Conservation (phyloP, 2,797 vertebrate species). For the Acrossocheilus wenchowensis region DNA sequence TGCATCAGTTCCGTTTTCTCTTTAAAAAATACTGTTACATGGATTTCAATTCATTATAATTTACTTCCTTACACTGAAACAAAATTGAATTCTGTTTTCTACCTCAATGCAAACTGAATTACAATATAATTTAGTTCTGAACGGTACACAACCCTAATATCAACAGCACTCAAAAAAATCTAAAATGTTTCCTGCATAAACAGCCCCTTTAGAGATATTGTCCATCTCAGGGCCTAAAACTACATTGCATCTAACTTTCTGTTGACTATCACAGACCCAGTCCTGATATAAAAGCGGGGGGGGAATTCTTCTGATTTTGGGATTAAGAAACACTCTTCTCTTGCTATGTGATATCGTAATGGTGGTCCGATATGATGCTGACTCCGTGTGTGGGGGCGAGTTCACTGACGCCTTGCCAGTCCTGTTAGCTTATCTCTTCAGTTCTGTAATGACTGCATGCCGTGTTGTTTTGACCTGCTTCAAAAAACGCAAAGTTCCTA, state of each 20-base stretch:
- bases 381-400: constrained; percentile 22
- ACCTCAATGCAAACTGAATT: neutral
- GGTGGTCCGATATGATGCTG: constrained; percentile 20
- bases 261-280: neutral
- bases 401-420: neutral
- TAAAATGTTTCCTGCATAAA: neutral
- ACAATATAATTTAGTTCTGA: neutral
- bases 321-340: neutral
- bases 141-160: neutral
- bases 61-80: neutral
- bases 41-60: neutral
- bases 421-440: neutral
- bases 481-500: neutral
- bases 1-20: neutral
- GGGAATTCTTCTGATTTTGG: neutral
- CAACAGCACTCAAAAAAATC: neutral
- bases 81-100: neutral
- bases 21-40: neutral
- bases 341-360: neutral
- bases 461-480: neutral
- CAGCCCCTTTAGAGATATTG: neutral
- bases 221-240: neutral
- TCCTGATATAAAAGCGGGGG: neutral
- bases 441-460: constrained; percentile 3
- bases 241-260: neutral